phyloP scores from a whole-genome alignment of 2,888 invertebrate species.

The Digitonthophagus gazella region DNA sequence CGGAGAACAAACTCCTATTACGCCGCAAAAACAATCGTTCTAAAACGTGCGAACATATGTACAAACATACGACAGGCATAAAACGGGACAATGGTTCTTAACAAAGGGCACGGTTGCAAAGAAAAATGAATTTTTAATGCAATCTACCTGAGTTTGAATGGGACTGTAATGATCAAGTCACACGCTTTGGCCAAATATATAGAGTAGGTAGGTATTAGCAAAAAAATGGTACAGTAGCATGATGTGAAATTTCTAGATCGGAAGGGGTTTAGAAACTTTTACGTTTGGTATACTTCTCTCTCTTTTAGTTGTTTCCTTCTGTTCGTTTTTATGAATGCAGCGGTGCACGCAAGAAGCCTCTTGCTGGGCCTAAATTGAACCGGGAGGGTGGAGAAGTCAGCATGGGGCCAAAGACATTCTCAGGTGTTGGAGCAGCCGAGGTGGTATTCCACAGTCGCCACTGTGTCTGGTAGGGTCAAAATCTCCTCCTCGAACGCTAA shows the following conservation, averaged over 20 bases:
- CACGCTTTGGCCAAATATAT: slow-evolving; percentile 4
- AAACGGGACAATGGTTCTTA: neutral
- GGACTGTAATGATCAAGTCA: slow-evolving; percentile 6
- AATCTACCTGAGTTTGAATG: slow-evolving; percentile 15
- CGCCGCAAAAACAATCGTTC: neutral
- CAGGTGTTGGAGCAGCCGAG: slow-evolving; percentile 32
- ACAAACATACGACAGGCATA: neutral
- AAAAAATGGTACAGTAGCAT: slow-evolving; percentile 25
- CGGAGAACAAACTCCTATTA: neutral
- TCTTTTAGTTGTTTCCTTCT: neutral
- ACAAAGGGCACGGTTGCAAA: neutral
- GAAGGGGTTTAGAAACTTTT: neutral
- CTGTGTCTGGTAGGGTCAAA: slow-evolving; percentile 27
- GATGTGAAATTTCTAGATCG: slow-evolving; percentile 16
- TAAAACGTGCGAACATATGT: neutral
- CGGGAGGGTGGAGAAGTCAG: slow-evolving; percentile 27
- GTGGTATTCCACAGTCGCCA: slow-evolving; percentile 32
- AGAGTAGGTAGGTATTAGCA: neutral
- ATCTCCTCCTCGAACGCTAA: slow-evolving; percentile 3
- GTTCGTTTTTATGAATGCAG: slow-evolving; percentile 14
- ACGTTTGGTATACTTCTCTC: slow-evolving; percentile 3
- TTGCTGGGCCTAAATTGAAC: slow-evolving; percentile 28
- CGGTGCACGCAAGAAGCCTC: slow-evolving; percentile 24
- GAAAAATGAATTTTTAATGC: slow-evolving; percentile 12
- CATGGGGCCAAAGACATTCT: slow-evolving; percentile 30